phyloP scores from a whole-genome alignment of 2,113 vertebrate genomes.

The Labrus mixtus region DNA sequence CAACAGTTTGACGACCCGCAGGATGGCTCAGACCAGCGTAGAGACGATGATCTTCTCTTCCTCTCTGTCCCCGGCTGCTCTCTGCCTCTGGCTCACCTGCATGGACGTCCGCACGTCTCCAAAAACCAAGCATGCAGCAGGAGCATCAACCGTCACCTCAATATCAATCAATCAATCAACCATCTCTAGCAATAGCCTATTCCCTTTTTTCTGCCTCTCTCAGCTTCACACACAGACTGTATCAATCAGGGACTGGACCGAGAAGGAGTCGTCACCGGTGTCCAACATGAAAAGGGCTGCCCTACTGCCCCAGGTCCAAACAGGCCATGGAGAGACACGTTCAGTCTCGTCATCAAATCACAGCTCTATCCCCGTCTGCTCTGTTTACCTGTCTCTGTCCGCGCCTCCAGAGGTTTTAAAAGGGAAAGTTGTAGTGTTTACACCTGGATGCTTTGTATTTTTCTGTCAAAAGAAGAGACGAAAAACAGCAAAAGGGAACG shows the following conservation, averaged over 20 bases:
- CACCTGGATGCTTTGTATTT: slow-evolving; percentile 54
- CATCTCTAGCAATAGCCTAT: slow-evolving; percentile 77
- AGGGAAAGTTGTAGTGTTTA: slow-evolving; percentile 68
- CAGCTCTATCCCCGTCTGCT: slow-evolving; percentile 20
- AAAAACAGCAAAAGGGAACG: slow-evolving; percentile 5
- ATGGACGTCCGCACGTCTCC: slow-evolving; percentile 71
- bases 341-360: slow-evolving; percentile 19
- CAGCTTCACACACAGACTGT: slow-evolving; percentile 43
- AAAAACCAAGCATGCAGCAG: slow-evolving; percentile 77
- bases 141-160: slow-evolving; percentile 66
- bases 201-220: slow-evolving; percentile 30
- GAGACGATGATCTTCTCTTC: slow-evolving; percentile 36
- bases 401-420: slow-evolving; percentile 51
- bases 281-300: slow-evolving; percentile 67
- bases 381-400: slow-evolving; percentile 35
- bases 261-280: slow-evolving; percentile 44
- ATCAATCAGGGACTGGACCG: slow-evolving; percentile 69
- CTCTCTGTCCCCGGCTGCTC: slow-evolving; percentile 51
- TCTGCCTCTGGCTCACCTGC: slow-evolving; percentile 65
- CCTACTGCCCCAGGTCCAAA: slow-evolving; percentile 52
- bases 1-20: slow-evolving; percentile 1
- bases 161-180: slow-evolving; percentile 48
- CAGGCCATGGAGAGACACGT: slow-evolving; percentile 37
- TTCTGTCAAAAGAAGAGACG: slow-evolving; percentile 34
- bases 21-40: slow-evolving; percentile 18